These are phyloP conservation scores for Cynoglossus semilaevis DNA, from an alignment of 2,113 vertebrate genomes.

Conservation along the genomic window DNA sequence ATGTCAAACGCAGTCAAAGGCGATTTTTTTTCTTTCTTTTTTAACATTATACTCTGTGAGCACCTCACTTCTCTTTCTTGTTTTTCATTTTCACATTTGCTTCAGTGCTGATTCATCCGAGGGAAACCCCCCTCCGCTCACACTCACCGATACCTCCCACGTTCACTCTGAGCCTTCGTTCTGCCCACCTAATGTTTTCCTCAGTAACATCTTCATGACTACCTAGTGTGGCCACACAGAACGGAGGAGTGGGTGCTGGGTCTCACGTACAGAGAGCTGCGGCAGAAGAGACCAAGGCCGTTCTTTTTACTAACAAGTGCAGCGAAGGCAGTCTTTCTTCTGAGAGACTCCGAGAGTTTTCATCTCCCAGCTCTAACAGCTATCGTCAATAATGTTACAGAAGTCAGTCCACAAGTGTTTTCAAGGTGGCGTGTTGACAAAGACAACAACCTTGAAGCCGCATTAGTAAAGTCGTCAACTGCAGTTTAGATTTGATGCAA, in stretches of 20 bases:
- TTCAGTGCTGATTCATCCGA: constrained; percentile 60
- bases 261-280: constrained; percentile 44
- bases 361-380: constrained; percentile 33
- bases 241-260: constrained; percentile 44
- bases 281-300: constrained; percentile 49
- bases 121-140: constrained; percentile 61
- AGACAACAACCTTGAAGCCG: too few relatives aligned
- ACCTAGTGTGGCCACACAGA: constrained; percentile 35
- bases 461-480: too few relatives aligned
- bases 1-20: constrained; percentile 12
- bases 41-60: constrained; percentile 9
- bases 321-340: constrained; percentile 16
- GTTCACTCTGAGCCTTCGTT: constrained; percentile 16
- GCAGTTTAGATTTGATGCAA: too few relatives aligned
- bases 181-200: constrained; percentile 31
- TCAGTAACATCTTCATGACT: constrained; percentile 36
- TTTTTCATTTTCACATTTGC: background rate
- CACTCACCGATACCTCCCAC: constrained; percentile 43
- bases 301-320: constrained; percentile 40
- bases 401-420: constrained; percentile 15
- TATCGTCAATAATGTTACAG: constrained; percentile 15
- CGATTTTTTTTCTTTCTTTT: constrained; percentile 12
- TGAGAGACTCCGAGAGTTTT: constrained; percentile 21
- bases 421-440: background rate
- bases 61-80: constrained; percentile 12